A percentile compares a stretch with the other conserved stretches of the same genome.
These are phyloP conservation scores for Lucinisca nassula DNA, from an alignment of 2,888 invertebrate species.

Conservation along the genomic window DNA sequence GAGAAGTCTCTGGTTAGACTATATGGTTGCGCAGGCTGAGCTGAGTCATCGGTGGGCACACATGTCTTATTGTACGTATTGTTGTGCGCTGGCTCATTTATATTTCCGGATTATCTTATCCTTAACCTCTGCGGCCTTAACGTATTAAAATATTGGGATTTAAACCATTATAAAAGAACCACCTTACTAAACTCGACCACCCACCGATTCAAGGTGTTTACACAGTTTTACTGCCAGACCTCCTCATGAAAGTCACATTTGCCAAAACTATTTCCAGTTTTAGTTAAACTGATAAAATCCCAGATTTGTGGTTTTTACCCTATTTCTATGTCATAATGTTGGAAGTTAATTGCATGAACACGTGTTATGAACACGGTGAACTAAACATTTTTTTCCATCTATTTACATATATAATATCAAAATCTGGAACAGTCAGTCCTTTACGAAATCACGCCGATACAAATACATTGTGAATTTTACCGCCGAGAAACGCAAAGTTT, in stretches of 20 bases:
- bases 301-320: background rate
- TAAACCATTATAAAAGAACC: background rate
- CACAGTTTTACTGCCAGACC: background rate
- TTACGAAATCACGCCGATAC: too few species aligned
- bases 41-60: too few species aligned
- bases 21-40: too few species aligned
- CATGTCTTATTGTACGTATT: too few species aligned
- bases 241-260: background rate
- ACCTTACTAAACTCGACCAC: background rate
- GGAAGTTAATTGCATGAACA: background rate
- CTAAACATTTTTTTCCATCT: too few species aligned
- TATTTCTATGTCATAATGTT: background rate
- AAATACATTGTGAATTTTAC: too few species aligned
- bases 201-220: background rate
- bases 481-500: too few species aligned
- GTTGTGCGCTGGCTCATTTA: too few species aligned
- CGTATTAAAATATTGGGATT: background rate
- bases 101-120: too few species aligned
- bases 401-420: too few species aligned
- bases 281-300: conserved; percentile 6
- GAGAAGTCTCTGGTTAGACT: too few species aligned
- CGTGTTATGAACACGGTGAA: background rate
- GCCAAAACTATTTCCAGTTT: conserved; percentile 2
- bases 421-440: too few species aligned
- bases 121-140: background rate